A percentile compares a stretch with the other conserved stretches of the same genome.
Conservation (phyloP, 2,888 invertebrate species). For the Entomobrya proxima region DNA sequence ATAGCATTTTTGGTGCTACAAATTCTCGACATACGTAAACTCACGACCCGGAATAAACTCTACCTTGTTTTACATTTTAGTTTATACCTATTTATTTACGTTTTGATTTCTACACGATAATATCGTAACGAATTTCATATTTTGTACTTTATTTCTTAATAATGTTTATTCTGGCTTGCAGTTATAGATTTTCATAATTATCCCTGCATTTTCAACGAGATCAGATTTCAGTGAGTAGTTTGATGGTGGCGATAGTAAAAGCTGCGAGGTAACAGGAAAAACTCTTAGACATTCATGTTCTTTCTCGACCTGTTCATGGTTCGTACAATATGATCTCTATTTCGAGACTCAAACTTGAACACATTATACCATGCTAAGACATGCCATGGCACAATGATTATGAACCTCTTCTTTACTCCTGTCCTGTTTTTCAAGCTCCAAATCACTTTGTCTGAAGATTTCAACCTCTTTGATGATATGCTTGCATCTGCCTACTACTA, state of each 20-base stretch:
- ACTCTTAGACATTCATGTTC: background rate
- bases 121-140: background rate
- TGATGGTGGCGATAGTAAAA: conserved; percentile 36
- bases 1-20: background rate
- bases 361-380: conserved; percentile 32
- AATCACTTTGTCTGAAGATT: conserved; percentile 65
- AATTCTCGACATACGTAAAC: conserved; percentile 23
- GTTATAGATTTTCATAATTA: background rate
- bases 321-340: background rate
- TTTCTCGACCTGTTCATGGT: conserved; percentile 2
- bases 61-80: conserved; percentile 27
- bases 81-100: background rate
- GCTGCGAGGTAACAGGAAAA: background rate
- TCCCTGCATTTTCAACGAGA: conserved; percentile 14
- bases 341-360: conserved; percentile 22
- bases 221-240: conserved; percentile 17
- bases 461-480: conserved; percentile 44
- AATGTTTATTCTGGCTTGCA: background rate
- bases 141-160: background rate
- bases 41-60: conserved; percentile 49
- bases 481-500: background rate
- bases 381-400: conserved; percentile 61
- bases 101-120: conserved; percentile 29
- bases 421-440: conserved; percentile 76
- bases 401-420: conserved; percentile 68